Conservation (phyloP, 2,888 invertebrate genomes). For the Macroteleia sp. region DNA sequence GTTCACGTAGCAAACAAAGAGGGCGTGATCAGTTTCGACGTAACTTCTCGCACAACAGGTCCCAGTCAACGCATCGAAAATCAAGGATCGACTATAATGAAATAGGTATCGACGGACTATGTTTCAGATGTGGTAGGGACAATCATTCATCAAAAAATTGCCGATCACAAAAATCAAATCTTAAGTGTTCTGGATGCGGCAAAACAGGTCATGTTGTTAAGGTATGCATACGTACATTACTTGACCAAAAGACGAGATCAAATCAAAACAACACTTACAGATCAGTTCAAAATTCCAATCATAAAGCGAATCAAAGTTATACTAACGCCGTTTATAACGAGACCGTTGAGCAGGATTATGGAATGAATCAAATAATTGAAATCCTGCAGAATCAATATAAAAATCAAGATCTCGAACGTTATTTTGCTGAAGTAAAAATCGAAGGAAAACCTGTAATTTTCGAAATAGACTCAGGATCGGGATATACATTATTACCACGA, state of each 20-base stretch:
- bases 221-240: not conserved
- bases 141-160: not conserved
- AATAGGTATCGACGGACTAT: not conserved
- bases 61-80: too few relatives aligned
- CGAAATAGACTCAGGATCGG: slow-evolving; percentile 36
- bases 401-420: not conserved
- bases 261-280: too few relatives aligned
- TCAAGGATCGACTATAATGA: not conserved
- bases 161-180: not conserved
- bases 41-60: too few relatives aligned
- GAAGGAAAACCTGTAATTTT: slow-evolving; percentile 26
- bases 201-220: not conserved
- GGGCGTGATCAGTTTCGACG: too few relatives aligned
- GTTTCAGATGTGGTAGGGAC: not conserved
- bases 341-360: too few relatives aligned
- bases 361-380: slow-evolving; percentile 26
- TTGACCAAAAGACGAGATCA: too few relatives aligned
- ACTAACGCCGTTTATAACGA: too few relatives aligned
- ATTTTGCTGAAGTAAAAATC: too few relatives aligned
- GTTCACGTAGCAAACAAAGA: too few relatives aligned
- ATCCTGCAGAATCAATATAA: slow-evolving; percentile 9
- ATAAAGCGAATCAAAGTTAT: too few relatives aligned
- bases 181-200: not conserved
- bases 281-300: too few relatives aligned
- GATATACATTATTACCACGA: slow-evolving; percentile 34